Evolutionary conservation across 1,140 invertebrate species (phyloP).

Genomic region (Drosophila trapezifrons): DNA sequence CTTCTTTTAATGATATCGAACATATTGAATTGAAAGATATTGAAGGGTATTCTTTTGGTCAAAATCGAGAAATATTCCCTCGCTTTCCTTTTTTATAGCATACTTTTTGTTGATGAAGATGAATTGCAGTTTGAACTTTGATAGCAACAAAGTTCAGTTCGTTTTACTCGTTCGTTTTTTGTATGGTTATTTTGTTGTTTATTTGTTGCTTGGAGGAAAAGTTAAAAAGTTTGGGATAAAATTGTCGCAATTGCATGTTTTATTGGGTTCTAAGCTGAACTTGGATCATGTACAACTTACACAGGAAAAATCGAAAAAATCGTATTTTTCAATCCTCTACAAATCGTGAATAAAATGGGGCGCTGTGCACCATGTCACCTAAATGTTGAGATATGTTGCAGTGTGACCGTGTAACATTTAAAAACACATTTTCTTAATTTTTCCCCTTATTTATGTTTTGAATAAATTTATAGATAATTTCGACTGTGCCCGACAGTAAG

Average conservation of each 20-base stretch:
- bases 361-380: no score
- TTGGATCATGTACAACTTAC: background rate
- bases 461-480: background rate
- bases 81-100: constrained; percentile 19
- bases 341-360: no score
- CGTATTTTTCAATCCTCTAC: no score
- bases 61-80: background rate
- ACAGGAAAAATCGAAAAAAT: background rate
- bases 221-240: constrained; percentile 61
- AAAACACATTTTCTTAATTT: no score
- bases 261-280: constrained; percentile 35
- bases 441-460: background rate
- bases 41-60: constrained; percentile 2
- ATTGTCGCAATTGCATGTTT: constrained; percentile 65
- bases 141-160: constrained; percentile 52
- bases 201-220: constrained; percentile 25
- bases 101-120: constrained; percentile 70
- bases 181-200: constrained; percentile 14
- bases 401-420: no score
- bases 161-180: constrained; percentile 15
- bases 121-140: constrained; percentile 79
- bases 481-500: background rate
- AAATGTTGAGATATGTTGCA: no score
- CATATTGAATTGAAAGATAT: background rate
- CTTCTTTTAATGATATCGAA: background rate